These are phyloP conservation scores for Agonopterix heracliana DNA, from an alignment of 2,888 invertebrate species.

Conservation along the genomic window DNA sequence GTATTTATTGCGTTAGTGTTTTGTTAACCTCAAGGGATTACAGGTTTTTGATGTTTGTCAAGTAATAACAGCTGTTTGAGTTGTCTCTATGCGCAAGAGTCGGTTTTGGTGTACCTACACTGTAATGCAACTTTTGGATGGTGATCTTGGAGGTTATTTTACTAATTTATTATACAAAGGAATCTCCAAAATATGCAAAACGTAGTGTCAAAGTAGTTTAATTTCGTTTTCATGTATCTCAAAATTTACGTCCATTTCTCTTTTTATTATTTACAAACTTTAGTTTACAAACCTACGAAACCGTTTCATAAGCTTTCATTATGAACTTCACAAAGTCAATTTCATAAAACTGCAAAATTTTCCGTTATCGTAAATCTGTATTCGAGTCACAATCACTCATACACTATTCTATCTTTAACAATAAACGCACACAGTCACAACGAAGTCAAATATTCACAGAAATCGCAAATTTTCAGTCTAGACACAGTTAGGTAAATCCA, in stretches of 20 bases:
- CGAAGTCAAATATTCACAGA: conserved; percentile 8
- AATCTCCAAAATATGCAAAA: no score
- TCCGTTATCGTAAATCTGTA: no score
- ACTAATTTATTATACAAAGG: no score
- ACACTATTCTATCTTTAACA: conserved; percentile 8
- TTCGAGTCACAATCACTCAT: conserved; percentile 12
- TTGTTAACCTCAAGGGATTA: conserved; percentile 70
- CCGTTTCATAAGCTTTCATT: no score
- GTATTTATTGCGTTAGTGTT: conserved; percentile 66
- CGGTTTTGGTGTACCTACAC: conserved; percentile 27
- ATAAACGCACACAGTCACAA: conserved; percentile 12
- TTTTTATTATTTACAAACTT: no score
- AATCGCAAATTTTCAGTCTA: conserved; percentile 11
- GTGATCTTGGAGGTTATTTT: no score
- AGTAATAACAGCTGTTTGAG: conserved; percentile 63
- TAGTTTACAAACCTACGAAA: no score
- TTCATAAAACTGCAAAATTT: no score
- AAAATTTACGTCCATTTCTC: no score
- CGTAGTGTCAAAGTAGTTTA: no score
- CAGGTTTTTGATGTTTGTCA: conserved; percentile 64
- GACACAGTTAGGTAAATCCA: conserved; percentile 3
- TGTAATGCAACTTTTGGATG: background rate
- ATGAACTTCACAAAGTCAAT: no score
- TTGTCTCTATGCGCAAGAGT: conserved; percentile 21
- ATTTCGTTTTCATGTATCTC: no score